phyloP scores from a whole-genome alignment of 2,113 vertebrate species.

The Coptodon bakossiorum region DNA sequence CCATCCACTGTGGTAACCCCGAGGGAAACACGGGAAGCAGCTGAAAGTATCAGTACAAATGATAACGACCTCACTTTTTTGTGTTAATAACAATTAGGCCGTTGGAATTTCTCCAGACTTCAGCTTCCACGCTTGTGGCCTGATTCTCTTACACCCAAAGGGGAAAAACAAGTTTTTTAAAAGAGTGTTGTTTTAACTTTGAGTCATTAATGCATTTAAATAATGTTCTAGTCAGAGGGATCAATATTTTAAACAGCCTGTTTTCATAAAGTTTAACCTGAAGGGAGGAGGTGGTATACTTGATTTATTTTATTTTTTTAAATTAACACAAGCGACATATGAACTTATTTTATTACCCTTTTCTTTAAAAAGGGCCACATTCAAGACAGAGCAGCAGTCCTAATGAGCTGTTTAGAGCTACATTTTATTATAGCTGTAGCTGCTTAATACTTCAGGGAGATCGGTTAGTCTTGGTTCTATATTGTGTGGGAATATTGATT shows the following conservation, averaged over 20 bases:
- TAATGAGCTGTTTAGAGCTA: neutral
- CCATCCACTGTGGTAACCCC: neutral
- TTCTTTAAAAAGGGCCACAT: neutral
- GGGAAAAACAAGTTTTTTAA: neutral
- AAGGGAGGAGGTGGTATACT: neutral
- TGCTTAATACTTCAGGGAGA: neutral
- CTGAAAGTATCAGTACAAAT: neutral
- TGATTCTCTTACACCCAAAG: neutral
- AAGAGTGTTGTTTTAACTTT: neutral
- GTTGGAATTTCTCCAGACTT: neutral
- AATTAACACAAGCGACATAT: neutral
- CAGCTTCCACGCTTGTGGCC: neutral
- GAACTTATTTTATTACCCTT: neutral
- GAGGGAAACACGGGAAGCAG: neutral
- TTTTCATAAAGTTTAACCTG: neutral
- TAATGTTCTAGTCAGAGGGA: neutral
- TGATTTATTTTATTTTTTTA: neutral
- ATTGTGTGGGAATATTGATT: neutral
- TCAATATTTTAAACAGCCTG: constrained; percentile 13
- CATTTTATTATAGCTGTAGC: neutral
- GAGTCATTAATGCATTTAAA: neutral
- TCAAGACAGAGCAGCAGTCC: neutral
- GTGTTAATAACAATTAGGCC: neutral
- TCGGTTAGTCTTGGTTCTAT: neutral
- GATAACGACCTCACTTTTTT: neutral